Evolutionary conservation across 2,888 invertebrate genomes (phyloP).

Genomic region (Rhimphoctona megacephalus): DNA sequence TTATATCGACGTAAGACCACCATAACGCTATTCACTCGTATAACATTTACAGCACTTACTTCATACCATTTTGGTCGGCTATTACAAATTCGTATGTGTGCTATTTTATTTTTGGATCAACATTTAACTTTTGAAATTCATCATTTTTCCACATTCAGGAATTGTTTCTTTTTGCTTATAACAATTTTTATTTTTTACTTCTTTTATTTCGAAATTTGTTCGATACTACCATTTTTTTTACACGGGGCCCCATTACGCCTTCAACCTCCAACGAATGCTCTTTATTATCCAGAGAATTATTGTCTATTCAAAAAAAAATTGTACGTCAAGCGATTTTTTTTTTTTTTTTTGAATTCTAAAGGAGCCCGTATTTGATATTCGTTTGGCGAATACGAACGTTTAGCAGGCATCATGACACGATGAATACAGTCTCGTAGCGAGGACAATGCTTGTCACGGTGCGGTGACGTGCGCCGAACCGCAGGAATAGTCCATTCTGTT

Average conservation of each 20-base stretch:
- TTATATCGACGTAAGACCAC: too few species aligned
- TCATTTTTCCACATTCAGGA: neutral
- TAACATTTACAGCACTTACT: too few species aligned
- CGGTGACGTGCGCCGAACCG: constrained; percentile 53
- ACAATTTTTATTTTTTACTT: neutral
- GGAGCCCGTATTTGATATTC: constrained; percentile 3
- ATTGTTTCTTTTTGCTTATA: neutral
- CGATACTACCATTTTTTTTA: neutral
- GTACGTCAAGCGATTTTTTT: neutral
- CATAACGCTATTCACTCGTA: too few species aligned
- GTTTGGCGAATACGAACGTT: constrained; percentile 21
- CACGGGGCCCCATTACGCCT: neutral
- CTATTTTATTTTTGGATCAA: too few species aligned
- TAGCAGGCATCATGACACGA: constrained; percentile 34
- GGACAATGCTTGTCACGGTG: constrained; percentile 65
- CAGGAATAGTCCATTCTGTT: constrained; percentile 43
- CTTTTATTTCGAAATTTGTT: neutral
- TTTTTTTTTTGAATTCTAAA: neutral
- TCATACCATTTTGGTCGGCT: too few species aligned
- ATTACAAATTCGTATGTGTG: too few species aligned
- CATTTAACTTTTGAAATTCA: neutral
- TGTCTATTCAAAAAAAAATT: constrained; percentile 4
- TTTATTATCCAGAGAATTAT: neutral
- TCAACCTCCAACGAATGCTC: neutral
- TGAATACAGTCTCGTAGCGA: constrained; percentile 41